Percentiles rank a stretch among this genome's conserved stretches.
Conservation (phyloP, 2,888 invertebrate species). For the Adelognathus sp. region DNA sequence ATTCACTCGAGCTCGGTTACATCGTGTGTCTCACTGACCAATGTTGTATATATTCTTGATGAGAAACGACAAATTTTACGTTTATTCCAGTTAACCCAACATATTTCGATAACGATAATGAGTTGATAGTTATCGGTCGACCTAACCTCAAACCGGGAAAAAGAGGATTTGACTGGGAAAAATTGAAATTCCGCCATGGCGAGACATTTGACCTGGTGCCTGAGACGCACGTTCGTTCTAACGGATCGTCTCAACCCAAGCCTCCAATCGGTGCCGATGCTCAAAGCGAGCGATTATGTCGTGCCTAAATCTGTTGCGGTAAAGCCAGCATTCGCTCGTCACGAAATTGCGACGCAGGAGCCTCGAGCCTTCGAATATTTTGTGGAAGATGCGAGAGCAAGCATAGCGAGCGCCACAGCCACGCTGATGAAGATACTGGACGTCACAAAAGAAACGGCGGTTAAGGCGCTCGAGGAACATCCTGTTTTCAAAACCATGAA, state of each 20-base stretch:
- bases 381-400: background rate
- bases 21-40: background rate
- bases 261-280: background rate
- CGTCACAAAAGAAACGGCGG: conserved; percentile 27
- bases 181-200: no score
- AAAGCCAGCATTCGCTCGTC: background rate
- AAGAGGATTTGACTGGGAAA: no score
- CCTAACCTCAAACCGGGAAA: no score
- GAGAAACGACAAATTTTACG: background rate
- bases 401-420: background rate
- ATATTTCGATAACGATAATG: no score
- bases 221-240: conserved; percentile 8
- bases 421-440: conserved; percentile 30
- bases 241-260: conserved; percentile 1
- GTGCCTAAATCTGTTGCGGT: background rate
- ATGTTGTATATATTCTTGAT: background rate
- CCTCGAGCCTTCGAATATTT: conserved; percentile 23
- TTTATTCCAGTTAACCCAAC: no score
- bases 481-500: conserved; percentile 30
- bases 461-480: conserved; percentile 25
- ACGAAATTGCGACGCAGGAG: conserved; percentile 15
- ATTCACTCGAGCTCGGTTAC: background rate
- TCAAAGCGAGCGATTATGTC: background rate
- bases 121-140: no score
- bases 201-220: conserved; percentile 40